Evolutionary conservation across 2,888 invertebrate species (phyloP), one percentile per base, ranked within the genome.

Genomic region (Choristoneura rosaceana): DNA sequence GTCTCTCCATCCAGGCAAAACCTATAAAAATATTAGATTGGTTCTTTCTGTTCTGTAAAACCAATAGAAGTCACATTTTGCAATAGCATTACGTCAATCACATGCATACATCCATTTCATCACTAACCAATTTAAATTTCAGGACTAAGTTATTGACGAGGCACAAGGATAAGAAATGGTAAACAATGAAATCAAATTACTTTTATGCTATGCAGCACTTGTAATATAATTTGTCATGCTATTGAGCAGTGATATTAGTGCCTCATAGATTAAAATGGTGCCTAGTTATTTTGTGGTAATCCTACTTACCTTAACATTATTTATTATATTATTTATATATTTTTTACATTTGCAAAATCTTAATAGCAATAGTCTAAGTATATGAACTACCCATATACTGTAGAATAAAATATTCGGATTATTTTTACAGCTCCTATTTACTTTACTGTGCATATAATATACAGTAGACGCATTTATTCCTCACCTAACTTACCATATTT

Each of bases 101-200:
- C 77, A 80, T 78, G 83, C 84, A 88, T 87, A 78, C 83, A 86
- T 80, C 87, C 91, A 92, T 94, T 87, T 89, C 92, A 93, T 90
- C 87, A 89, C 92, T 92, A 92, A 92, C 92, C 90, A 85, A 90
- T 94, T 94, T 94, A 89, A 93, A 95, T 97, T 97, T 93, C 97
- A 97, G 97, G 96, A 97, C 97, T 95, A 97, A 97, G 95, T 96
- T 96, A 93, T 96, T 97, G 95, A 96, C 96, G 93, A 96, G 97
- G 95, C 97, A 96, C 95, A 96, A 95, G 95, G 97, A 97, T 95
- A 96, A 96, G 87, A 96, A 96, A 96, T 97, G 97, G 97, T 97
- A 97, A 97, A 88, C 81, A 82, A 80, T 84, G 84, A 80, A 82
- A 79, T 79, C 78, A 79, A 38, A 77, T 82, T 79, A 83, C 77